Evolutionary conservation across 2,113 vertebrate genomes (phyloP).

Genomic region (Catharus fuscescens): DNA sequence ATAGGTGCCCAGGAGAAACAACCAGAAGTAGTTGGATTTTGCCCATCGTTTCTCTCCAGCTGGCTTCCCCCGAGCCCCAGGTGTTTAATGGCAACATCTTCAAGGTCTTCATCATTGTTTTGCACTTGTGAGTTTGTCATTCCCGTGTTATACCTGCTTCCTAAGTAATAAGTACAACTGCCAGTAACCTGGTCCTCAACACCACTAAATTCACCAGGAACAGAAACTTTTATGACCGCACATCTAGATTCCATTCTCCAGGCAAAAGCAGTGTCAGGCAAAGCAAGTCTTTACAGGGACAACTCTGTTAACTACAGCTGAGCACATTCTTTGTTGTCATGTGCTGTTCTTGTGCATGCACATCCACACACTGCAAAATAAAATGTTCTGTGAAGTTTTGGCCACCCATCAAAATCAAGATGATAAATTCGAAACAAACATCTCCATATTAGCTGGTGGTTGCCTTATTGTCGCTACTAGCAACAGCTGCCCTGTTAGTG

Average conservation of each 20-base stretch:
- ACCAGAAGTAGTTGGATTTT: neutral
- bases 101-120: neutral
- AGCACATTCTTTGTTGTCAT: neutral
- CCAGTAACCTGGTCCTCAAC: neutral
- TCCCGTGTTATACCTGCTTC: neutral
- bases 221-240: neutral
- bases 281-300: neutral
- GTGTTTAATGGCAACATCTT: neutral
- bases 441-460: slow-evolving; percentile 54
- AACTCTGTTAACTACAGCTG: neutral
- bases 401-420: slow-evolving; percentile 47
- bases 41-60: accelerated
- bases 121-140: neutral
- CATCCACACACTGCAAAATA: slow-evolving; percentile 35
- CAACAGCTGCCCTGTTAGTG: slow-evolving; percentile 35
- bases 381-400: slow-evolving; percentile 50
- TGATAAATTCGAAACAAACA: slow-evolving; percentile 51
- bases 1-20: neutral
- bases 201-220: neutral
- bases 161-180: neutral
- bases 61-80: neutral
- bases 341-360: neutral
- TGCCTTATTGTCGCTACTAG: slow-evolving; percentile 52
- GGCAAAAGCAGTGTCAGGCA: neutral
- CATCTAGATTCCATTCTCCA: neutral